Base-by-base conservation (phyloP, 1,140 invertebrate species). In the Sinonovacula constricta region DNA sequence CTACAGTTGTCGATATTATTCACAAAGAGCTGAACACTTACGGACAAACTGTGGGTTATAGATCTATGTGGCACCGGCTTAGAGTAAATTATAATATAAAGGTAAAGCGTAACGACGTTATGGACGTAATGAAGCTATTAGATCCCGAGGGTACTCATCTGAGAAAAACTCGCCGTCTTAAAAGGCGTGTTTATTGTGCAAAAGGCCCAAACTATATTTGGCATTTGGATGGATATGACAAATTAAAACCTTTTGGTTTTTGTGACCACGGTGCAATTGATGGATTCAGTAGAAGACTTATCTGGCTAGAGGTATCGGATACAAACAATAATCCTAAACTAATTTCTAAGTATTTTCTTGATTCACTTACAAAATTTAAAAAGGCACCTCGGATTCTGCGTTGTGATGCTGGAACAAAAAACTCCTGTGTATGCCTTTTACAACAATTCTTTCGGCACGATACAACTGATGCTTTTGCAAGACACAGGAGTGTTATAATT, bases 221-320 rank as follows among this genome's bases (percentile, higher is more conserved):
- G 87, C 88, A 90, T 74, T 53, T 86, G 4, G 88, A 90, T 81
- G 77, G 68, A 0, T 87, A 87, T 76, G 88, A 89, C 56, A 89
- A 89, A 81, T 68, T 89, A 12, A 89, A 88, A 75, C 81, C 80
- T 22, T 89, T 79, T 75, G 88, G 88, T 10, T 77, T 89, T 30
- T 81, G 80, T 26, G 84, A 89, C 28, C 71, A 83, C 75, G 87
- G 83, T n/a, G 85, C 81, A 26, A 83, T 89, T 12, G 85, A 89
- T 78, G 86, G 88, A 5, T 90, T 80, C 77, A 88, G 87, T 4
- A 71, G 84, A 30, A 67, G 81, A 15, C 53, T 89, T 2, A 79
- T 89, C 34, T 90, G 87, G 88, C 28, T 89, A 18, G 63, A 86
- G 62, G 83, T 57, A 12, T 57, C 7, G 28, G 22, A 36, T n/a